Conservation (phyloP, 2,797 vertebrate species). For the Tenualosa ilisha region DNA sequence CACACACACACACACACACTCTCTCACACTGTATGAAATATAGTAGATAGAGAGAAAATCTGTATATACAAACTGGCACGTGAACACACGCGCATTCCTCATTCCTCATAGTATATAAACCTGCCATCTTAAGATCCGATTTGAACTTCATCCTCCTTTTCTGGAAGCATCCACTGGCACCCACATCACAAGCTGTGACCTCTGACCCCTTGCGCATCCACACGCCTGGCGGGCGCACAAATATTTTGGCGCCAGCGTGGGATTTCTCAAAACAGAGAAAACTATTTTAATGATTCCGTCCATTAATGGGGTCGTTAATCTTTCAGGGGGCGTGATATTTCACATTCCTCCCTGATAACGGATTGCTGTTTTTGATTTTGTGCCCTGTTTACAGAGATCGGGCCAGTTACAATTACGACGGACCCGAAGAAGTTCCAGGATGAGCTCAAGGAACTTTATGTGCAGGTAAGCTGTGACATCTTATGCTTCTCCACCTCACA, state of each 20-base stretch:
- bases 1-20: no score
- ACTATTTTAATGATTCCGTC: slow-evolving; percentile 49
- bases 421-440: slow-evolving; percentile 98
- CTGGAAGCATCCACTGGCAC: slow-evolving; percentile 49
- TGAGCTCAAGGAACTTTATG: slow-evolving; percentile 95
- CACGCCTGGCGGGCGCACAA: slow-evolving; percentile 58
- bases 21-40: no score
- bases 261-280: slow-evolving; percentile 49
- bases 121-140: not conserved
- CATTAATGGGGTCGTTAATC: slow-evolving; percentile 44
- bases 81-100: not conserved
- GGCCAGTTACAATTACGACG: slow-evolving; percentile 97
- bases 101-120: not conserved
- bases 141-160: slow-evolving; percentile 43
- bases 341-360: slow-evolving; percentile 37
- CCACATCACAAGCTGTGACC: slow-evolving; percentile 54
- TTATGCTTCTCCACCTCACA: not conserved
- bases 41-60: slow-evolving; percentile 10
- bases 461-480: slow-evolving; percentile 83
- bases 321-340: slow-evolving; percentile 44
- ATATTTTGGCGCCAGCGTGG: slow-evolving; percentile 58
- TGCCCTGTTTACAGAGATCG: slow-evolving; percentile 85
- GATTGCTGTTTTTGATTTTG: slow-evolving; percentile 45
- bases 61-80: not conserved
- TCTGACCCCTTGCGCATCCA: slow-evolving; percentile 59